Evolutionary conservation across 2,888 invertebrate genomes (phyloP), one percentile per base, ranked within the genome.

Genomic region (Andrena flavipes): DNA sequence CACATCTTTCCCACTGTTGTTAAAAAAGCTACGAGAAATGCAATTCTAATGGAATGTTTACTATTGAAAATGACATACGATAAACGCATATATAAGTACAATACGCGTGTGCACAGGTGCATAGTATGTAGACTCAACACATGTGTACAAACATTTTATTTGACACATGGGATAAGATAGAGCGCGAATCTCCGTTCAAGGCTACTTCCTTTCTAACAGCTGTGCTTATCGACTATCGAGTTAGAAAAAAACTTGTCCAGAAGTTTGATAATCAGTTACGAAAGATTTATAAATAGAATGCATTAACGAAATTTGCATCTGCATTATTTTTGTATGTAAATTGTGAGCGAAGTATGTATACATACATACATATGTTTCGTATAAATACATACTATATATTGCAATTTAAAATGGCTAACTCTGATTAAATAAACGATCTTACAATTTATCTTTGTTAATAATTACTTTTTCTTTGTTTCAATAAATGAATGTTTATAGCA

Each of bases 21-120:
- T 20, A 30, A 33, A 23, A 51, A 4, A 75, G 30, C 13, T 63
- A 29, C 13, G 7, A 59, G 20, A 75, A 75, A 62, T 72, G 23
- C 23, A 51, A 23, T 13, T 23, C 26, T 33, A 67, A 51, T 73
- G 83, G 77, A 85, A 86, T 86, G 85, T 86, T 82, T 85, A 85
- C 63, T 72, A 64, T 72, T 33, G 7, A 7, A 16, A 62, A 35
- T 42, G 48, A 67, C 71, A 84, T 67, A 72, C 4, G 33, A 29
- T 64, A 68, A 3, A 13, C 71, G 20, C 13, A 51, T 51, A 30
- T 48, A 33, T 56, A 26, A 20, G 33, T 29, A n/a, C 7, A 42
- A 70, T 13, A 42, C 13, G 42, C 13, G 42, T 42, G 42, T 42
- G 42, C 13, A 13, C 42, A 13, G 42, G 13, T 42, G 13, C 42